A percentile compares a stretch with the other conserved stretches of the same genome.
Conservation (phyloP, 2,797 vertebrate species). For the Aviceda cuculoides region DNA sequence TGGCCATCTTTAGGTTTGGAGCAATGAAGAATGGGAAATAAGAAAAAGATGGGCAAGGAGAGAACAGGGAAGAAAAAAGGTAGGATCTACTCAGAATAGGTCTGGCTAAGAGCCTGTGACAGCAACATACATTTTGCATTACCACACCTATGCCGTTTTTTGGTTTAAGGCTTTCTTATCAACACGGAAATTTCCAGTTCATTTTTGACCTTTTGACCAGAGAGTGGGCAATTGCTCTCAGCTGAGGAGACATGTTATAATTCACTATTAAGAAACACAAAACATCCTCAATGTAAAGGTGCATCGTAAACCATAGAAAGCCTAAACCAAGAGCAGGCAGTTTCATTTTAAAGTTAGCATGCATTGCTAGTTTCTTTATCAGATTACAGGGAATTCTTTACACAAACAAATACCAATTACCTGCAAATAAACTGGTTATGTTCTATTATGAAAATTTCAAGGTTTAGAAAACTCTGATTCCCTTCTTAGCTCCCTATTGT, state of each 20-base stretch:
- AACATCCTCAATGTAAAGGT: not conserved
- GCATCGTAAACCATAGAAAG: not conserved
- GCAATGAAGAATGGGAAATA: conserved; percentile 50
- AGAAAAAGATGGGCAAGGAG: conserved; percentile 17
- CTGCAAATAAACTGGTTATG: not conserved
- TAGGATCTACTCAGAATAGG: not conserved
- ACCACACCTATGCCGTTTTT: conserved; percentile 14
- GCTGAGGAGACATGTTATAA: conserved; percentile 8
- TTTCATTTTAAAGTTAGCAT: not conserved
- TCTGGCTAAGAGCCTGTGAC: conserved; percentile 35
- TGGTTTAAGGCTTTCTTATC: not conserved
- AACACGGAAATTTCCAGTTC: not conserved
- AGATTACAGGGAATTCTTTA: not conserved
- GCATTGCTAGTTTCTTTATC: not conserved
- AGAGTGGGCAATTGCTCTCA: conserved; percentile 44
- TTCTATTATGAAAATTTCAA: not conserved
- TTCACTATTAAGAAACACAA: not conserved
- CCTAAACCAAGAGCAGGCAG: not conserved
- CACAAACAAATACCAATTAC: not conserved
- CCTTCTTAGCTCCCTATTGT: not conserved
- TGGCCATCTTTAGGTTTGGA: conserved; percentile 62
- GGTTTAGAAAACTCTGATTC: not conserved
- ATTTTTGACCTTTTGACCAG: not conserved
- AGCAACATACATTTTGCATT: conserved; percentile 31
- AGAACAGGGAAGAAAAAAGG: not conserved